Conservation (phyloP, 2,888 invertebrate genomes). For the Agrochola circellaris region DNA sequence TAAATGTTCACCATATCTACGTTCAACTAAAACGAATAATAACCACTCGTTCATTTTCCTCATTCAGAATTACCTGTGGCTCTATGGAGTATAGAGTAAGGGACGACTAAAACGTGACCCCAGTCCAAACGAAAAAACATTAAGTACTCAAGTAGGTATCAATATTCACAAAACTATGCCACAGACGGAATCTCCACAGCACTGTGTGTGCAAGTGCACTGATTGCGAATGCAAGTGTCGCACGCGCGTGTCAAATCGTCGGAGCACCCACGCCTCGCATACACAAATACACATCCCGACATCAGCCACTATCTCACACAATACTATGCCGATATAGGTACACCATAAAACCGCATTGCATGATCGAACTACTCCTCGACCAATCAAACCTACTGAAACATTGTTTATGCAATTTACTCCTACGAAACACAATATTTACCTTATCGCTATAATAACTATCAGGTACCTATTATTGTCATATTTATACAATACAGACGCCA, state of each 20-base stretch:
- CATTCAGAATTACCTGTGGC: background rate
- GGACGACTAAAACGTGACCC: background rate
- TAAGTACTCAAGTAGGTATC: background rate
- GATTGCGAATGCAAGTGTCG: slow-evolving; percentile 85
- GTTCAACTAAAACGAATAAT: background rate
- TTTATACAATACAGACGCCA: slow-evolving; percentile 51
- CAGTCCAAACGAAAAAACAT: background rate
- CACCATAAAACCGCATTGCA: slow-evolving; percentile 36
- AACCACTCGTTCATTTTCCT: background rate
- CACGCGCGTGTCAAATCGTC: slow-evolving; percentile 86
- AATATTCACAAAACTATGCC: slow-evolving; percentile 23
- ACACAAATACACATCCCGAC: slow-evolving; percentile 53
- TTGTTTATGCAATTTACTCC: slow-evolving; percentile 43
- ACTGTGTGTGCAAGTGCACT: slow-evolving; percentile 70
- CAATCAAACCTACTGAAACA: slow-evolving; percentile 33
- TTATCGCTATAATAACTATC: slow-evolving; percentile 52
- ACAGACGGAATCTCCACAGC: slow-evolving; percentile 47
- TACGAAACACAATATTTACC: slow-evolving; percentile 50
- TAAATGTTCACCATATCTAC: background rate
- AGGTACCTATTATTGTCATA: slow-evolving; percentile 49
- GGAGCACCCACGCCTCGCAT: slow-evolving; percentile 77
- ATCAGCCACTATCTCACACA: slow-evolving; percentile 59
- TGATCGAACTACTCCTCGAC: slow-evolving; percentile 39
- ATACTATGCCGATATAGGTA: slow-evolving; percentile 52
- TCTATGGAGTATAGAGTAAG: background rate